phyloP scores from a whole-genome alignment of 2,113 vertebrate species.

The Micronycteris hirsuta region DNA sequence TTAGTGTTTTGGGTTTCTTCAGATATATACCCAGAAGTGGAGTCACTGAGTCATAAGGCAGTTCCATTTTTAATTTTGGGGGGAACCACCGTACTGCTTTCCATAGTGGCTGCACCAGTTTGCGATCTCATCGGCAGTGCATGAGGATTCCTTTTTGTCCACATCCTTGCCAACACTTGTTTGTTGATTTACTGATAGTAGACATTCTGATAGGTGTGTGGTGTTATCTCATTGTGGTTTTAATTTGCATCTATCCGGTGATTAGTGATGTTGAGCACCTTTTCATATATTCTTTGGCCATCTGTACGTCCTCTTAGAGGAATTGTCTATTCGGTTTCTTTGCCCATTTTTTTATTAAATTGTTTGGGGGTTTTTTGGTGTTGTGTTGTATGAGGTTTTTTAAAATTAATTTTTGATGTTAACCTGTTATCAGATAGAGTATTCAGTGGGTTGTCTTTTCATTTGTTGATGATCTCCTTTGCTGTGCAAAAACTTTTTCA shows the following conservation, averaged over 20 bases:
- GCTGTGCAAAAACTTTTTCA: neutral
- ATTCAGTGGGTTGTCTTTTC: neutral
- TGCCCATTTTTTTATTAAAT: neutral
- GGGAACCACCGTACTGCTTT: neutral
- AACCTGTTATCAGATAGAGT: neutral
- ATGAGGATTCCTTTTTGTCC: neutral
- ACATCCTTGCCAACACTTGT: neutral
- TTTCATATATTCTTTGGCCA: neutral
- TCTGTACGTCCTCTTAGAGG: neutral
- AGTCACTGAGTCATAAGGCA: neutral
- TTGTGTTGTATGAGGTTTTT: neutral
- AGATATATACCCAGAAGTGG: neutral
- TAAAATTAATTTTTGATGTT: neutral
- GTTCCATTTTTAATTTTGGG: neutral
- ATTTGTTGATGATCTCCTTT: neutral
- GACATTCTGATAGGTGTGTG: neutral
- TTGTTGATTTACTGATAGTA: neutral
- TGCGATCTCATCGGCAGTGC: neutral
- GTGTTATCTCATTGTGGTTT: neutral
- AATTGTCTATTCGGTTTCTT: neutral
- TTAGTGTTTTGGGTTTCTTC: neutral
- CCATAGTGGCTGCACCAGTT: neutral
- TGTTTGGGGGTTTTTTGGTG: neutral
- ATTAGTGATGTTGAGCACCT: neutral
- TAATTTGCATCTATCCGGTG: neutral